These are phyloP conservation scores for Panthera uncia DNA, from an alignment of 2,113 vertebrate species.

Conservation along the genomic window DNA sequence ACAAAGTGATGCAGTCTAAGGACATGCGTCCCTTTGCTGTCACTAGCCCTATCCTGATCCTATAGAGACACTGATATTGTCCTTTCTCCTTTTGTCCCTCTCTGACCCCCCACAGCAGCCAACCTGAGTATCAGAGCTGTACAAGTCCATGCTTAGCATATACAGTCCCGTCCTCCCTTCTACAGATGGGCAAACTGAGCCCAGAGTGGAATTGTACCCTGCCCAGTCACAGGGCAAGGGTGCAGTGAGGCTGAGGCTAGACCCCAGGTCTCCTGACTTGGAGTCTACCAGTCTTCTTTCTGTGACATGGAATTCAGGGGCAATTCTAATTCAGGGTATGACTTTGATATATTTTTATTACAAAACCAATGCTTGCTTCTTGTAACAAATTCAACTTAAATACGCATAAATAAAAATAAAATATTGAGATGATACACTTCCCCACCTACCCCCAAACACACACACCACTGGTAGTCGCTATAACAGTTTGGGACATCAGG, in stretches of 20 bases:
- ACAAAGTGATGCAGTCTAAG: not conserved
- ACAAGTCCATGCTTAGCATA: not conserved
- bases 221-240: not conserved
- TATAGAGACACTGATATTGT: accelerated
- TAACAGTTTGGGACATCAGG: not conserved
- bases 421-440: not conserved
- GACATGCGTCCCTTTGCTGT: not conserved
- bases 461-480: not conserved
- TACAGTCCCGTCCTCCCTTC: not conserved
- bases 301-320: not conserved
- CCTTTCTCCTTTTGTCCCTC: not conserved
- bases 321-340: not conserved
- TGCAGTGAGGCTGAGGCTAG: not conserved
- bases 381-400: conserved; percentile 33
- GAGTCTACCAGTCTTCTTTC: not conserved
- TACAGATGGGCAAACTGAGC: not conserved
- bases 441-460: not conserved
- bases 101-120: not conserved
- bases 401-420: not conserved
- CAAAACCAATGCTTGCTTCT: not conserved
- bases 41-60: not conserved
- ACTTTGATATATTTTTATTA: conserved; percentile 6
- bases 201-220: not conserved
- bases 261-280: not conserved
- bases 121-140: not conserved